Evolutionary conservation across 2,797 vertebrate genomes (phyloP).

Genomic region (Chloroceryle amazona): DNA sequence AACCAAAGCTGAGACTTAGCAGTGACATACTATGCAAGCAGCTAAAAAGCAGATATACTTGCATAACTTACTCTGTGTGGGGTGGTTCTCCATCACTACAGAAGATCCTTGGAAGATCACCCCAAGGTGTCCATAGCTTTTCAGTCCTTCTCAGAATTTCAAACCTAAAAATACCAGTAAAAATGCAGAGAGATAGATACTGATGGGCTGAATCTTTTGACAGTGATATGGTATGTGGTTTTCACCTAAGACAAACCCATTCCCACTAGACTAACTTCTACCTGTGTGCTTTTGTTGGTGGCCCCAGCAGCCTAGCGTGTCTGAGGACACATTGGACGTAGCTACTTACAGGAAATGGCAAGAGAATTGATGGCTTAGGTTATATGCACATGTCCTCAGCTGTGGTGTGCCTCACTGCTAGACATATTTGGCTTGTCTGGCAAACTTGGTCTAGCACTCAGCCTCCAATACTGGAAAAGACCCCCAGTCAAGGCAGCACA

Average conservation of each 20-base stretch:
- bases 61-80: not conserved
- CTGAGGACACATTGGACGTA: not conserved
- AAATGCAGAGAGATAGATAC: not conserved
- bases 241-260: not conserved
- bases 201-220: not conserved
- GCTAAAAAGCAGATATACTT: not conserved
- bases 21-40: not conserved
- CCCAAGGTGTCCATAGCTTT: not conserved
- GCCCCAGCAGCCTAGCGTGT: not conserved
- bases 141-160: not conserved
- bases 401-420: not conserved
- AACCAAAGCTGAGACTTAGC: not conserved
- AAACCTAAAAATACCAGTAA: not conserved
- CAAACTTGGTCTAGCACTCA: not conserved
- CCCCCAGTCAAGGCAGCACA: not conserved
- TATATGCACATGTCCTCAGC: not conserved
- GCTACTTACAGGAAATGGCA: not conserved
- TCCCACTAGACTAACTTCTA: not conserved
- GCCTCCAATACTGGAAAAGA: not conserved
- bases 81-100: not conserved
- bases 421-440: not conserved
- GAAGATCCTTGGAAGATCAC: not conserved
- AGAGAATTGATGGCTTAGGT: not conserved
- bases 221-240: not conserved
- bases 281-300: not conserved